These are phyloP conservation scores for Xestoiulus laeticollis DNA, from an alignment of 2,888 invertebrate species.

Conservation along the genomic window DNA sequence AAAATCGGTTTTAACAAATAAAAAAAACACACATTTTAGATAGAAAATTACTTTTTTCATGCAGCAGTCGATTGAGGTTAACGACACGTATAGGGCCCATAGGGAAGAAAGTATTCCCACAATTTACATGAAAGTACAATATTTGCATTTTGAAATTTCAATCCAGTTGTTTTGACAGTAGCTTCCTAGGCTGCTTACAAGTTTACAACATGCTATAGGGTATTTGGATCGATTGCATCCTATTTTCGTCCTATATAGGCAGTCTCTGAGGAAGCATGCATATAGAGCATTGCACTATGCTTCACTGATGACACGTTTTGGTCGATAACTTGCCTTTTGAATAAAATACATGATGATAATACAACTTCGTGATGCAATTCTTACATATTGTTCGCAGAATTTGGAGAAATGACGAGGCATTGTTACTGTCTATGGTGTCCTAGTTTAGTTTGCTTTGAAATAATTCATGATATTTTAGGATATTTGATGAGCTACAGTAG, in stretches of 20 bases:
- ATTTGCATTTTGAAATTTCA: slow-evolving; percentile 32
- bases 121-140: not conserved
- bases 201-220: not conserved
- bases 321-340: slow-evolving; percentile 11
- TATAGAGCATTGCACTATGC: not conserved
- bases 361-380: not conserved
- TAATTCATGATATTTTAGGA: not conserved
- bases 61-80: not conserved
- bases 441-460: not conserved
- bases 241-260: not conserved
- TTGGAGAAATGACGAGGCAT: not conserved
- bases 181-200: not conserved
- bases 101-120: not conserved
- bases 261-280: not conserved
- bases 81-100: not conserved
- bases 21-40: not conserved
- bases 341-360: slow-evolving; percentile 7
- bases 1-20: slow-evolving; percentile 8
- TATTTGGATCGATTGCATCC: slow-evolving; percentile 1
- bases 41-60: not conserved
- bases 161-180: slow-evolving; percentile 13
- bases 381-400: not conserved
- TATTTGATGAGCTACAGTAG: not conserved
- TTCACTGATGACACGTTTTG: not conserved
- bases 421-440: not conserved